Evolutionary conservation across 2,113 vertebrate species (phyloP).

Genomic region (Podilymbus podiceps): DNA sequence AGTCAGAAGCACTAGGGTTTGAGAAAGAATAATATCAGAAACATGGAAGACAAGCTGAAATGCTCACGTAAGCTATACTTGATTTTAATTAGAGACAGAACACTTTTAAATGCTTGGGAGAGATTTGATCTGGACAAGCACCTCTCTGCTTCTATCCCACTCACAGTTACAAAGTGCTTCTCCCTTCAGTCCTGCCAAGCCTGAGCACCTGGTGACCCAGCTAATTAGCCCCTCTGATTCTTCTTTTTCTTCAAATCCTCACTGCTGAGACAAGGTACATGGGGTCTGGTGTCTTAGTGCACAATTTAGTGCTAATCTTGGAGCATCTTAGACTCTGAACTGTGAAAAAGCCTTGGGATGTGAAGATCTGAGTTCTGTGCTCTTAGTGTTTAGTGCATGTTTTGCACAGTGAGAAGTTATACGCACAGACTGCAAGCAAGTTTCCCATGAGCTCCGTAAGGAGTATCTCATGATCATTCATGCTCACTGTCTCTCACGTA

Average conservation of each 20-base stretch:
- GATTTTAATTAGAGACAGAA: background rate
- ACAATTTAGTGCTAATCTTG: background rate
- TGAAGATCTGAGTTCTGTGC: background rate
- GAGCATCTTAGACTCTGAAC: background rate
- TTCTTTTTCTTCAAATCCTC: background rate
- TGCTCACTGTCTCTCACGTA: background rate
- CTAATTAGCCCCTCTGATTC: background rate
- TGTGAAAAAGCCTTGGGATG: background rate
- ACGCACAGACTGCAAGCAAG: background rate
- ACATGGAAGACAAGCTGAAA: background rate
- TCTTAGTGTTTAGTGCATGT: background rate
- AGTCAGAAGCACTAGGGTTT: background rate
- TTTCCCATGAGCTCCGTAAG: fast-evolving
- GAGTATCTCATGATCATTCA: background rate
- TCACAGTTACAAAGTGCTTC: background rate
- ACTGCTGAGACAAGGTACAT: background rate
- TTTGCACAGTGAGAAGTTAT: background rate
- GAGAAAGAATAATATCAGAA: background rate
- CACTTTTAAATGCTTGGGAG: background rate
- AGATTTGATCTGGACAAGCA: background rate
- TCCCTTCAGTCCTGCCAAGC: background rate
- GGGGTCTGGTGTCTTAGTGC: background rate
- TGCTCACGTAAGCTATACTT: background rate
- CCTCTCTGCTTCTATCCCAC: background rate
- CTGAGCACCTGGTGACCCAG: background rate